Percentiles rank a stretch among this genome's conserved stretches.
Conservation (phyloP, 1,140 invertebrate genomes). For the Lamellibrachia luymesi region DNA sequence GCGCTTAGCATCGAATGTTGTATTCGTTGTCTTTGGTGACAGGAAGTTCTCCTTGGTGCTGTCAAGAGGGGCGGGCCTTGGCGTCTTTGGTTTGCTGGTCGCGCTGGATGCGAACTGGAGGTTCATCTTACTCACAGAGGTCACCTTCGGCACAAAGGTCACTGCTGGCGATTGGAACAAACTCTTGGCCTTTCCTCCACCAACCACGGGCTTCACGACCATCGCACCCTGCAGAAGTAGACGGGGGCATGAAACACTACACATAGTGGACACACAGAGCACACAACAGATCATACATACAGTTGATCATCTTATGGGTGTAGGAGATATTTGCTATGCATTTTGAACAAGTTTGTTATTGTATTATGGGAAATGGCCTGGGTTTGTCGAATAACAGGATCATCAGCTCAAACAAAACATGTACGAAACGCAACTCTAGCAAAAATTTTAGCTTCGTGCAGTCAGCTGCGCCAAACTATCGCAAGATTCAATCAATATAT, state of each 20-base stretch:
- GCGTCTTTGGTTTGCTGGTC: not conserved
- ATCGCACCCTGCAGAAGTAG: not conserved
- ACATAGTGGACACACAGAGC: not conserved
- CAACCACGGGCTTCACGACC: not conserved
- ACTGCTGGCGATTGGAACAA: not conserved
- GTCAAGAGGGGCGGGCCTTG: not conserved
- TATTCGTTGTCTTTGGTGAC: not conserved
- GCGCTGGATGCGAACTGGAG: slow-evolving; percentile 3
- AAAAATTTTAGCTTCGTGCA: too few relatives aligned
- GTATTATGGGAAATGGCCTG: too few relatives aligned
- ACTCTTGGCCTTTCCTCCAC: not conserved
- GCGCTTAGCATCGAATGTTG: not conserved
- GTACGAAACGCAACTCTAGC: too few relatives aligned
- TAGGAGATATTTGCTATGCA: too few relatives aligned
- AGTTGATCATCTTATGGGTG: too few relatives aligned
- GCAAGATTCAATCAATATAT: too few relatives aligned
- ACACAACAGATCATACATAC: too few relatives aligned
- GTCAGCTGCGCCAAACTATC: too few relatives aligned
- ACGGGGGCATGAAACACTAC: not conserved
- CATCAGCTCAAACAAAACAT: too few relatives aligned
- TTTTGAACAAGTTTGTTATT: too few relatives aligned
- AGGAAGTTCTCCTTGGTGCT: not conserved
- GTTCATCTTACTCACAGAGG: slow-evolving; percentile 11
- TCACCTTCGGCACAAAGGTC: slow-evolving; percentile 9
- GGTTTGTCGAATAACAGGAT: too few relatives aligned